Base-by-base conservation (phyloP, 1,140 invertebrate species). In the Orius insidiosus region DNA sequence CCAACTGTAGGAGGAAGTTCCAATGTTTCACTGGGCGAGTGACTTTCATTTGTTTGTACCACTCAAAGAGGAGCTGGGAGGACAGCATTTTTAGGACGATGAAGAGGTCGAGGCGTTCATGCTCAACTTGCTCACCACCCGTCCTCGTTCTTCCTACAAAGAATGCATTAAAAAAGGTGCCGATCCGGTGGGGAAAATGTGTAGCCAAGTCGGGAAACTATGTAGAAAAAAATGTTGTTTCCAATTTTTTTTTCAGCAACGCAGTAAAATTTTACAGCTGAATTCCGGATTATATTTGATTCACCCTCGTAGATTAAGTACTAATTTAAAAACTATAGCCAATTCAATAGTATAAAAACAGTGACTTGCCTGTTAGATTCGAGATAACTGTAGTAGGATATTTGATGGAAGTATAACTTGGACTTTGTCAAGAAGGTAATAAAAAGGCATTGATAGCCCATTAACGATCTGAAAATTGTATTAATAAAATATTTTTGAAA, bases 351-450 rank as follows among this genome's bases (percentile, higher is more conserved):
- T 33, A n/a, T n/a, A 33, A 7, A 6, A 33, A 33, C n/a, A n/a
- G n/a, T n/a, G n/a, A 38, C 13, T 31, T n/a, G 11, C 11, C 8
- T n/a, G 5, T 76, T 71, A 87, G 62, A 87, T 82, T 60, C 81
- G 71, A 54, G 84, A 84, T 51, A 89, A 67, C 56, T 85, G 80
- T 55, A 87, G 82, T 47, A 88, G 64, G 49, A 89, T 63, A 64
- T 85, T 86, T 42, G 79, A 76, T 18, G 85, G 85, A 56, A 88
- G 66, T 49, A 87, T 70, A 43, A 77, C 74, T 64, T 89, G 85
- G 45, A 88, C 61, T 60, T 87, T 87, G 57, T 89, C 85, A 53
- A 87, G 65, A 52, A 89, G 59, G 59, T 85, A 86, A 54, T 80
- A 78, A 58, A 88, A 72, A 10, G 86, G 85, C 59, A 85, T 68